Evolutionary conservation across 2,797 vertebrate species (phyloP), one percentile per base, ranked within the genome.

Genomic region (Artibeus lituratus): DNA sequence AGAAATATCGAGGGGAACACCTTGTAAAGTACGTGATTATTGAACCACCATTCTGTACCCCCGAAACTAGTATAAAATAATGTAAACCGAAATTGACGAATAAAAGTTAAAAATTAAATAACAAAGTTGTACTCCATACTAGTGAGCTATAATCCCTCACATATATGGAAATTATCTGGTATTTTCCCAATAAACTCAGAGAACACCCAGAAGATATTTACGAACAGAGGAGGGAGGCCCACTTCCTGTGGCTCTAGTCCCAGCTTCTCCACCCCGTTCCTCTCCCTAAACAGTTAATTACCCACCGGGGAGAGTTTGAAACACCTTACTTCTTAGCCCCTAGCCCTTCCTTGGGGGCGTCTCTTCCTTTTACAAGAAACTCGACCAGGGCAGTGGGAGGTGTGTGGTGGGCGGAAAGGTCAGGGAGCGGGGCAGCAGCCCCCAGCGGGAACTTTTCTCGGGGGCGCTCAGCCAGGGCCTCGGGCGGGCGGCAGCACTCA

Each of bases 321-420:
- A 24, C 1, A 21, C n/a, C 29, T 21, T 18, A 0, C 21, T 35
- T 3, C 29, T 5, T 9, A 11, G 21, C 10, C 87, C 29, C 11
- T 42, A 11, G 32, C 49, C 83, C 67, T 84, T 70, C 9, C 77
- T 37, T 12, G 16, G 65, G 26, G 35, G 1, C 49, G 10, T 62
- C 74, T 15, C 29, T 7, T 24, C 7, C 3, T 8, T 29, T 11
- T 37, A 82, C 65, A 57, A 65, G 29, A 29, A 39, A 5, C 51
- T 5, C 26, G n/a, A 39, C 35, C 32, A 90, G 51, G 80, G 62
- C 49, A 1, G 81, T 96, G 87, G 96, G 95, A 96, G 94, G 94
- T 91, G 80, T 62, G 39, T 32, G 14, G 86, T 91, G 91, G 82
- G 92, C 4, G 53, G 65, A 82, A 95, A 91, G 90, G 87, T 57